Evolutionary conservation across 2,888 invertebrate species (phyloP), one percentile per base, ranked within the genome.

Genomic region (Pyrrhosoma nymphula): DNA sequence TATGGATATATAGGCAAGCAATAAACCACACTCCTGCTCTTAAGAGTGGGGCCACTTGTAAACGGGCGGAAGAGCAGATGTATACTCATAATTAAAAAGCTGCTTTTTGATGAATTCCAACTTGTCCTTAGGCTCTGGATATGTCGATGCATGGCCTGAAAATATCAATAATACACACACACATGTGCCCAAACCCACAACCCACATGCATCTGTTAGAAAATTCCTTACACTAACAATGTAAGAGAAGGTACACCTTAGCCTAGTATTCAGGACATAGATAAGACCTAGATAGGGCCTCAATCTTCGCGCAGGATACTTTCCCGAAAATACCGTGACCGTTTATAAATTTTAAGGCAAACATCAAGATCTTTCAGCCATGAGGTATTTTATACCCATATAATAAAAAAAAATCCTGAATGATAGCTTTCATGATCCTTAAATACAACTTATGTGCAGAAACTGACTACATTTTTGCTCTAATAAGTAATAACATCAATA

Each of bases 51-150:
- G 97, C 97, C 97, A 97, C 4, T 97, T 96, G 95, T 97, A 97
- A 47, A 97, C 96, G 82, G 97, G 97, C 95, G 99, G 98, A 97
- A 99, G 97, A 95, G 98, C 98, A 96, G 98, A 97, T 96, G 98
- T 98, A 96, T 99, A 99, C 96, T 98, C 98, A 96, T 98, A 98
- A 96, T 98, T 98, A 97, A 98, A 99, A 97, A 98, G 98, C 96
- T 98, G 98, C 95, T 98, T 97, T 96, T 98, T 97, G 69, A 99
- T 97, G 97, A 98, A 98, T 96, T 97, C 97, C 95, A 97, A 97
- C 96, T 98, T 98, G 96, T 99, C 98, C 96, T 98, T 98, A 88
- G 99, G 99, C 97, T 99, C 98, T 0, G 99, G 99, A 97, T 99
- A 99, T 8, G 98, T 98, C 6, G 99, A 98, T 6, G 99, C 99